Evolutionary conservation across 2,888 invertebrate species (phyloP).

Genomic region (Nephrotoma flavescens): DNA sequence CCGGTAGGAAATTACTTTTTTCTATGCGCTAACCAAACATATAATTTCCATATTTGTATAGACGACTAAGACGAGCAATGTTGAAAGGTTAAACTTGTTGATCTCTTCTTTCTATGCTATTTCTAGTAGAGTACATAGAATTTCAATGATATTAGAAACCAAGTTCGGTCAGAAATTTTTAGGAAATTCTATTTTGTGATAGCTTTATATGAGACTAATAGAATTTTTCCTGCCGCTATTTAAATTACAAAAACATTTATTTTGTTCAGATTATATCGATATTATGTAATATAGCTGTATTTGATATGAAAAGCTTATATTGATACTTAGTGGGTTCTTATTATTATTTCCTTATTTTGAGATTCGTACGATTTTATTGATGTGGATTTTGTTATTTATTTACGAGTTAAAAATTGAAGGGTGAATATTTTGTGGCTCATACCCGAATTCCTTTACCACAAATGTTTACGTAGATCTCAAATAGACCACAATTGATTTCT

Average conservation of each 20-base stretch:
- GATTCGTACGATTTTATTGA: too few species aligned
- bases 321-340: too few species aligned
- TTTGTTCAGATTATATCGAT: not conserved
- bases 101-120: not conserved
- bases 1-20: not conserved
- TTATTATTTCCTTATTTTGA: too few species aligned
- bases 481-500: too few species aligned
- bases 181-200: not conserved
- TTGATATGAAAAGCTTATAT: too few species aligned
- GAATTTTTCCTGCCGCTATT: not conserved
- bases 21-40: not conserved
- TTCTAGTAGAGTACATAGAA: not conserved
- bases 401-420: too few species aligned
- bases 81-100: not conserved
- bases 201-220: not conserved
- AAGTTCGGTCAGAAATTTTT: not conserved
- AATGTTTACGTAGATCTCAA: too few species aligned
- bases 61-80: not conserved
- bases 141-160: not conserved
- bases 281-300: not conserved
- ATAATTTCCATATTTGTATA: not conserved
- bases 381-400: too few species aligned
- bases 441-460: too few species aligned
- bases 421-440: too few species aligned
- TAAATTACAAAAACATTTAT: not conserved